phyloP scores from a whole-genome alignment of 2,797 vertebrate genomes.

The Zonotrichia albicollis region DNA sequence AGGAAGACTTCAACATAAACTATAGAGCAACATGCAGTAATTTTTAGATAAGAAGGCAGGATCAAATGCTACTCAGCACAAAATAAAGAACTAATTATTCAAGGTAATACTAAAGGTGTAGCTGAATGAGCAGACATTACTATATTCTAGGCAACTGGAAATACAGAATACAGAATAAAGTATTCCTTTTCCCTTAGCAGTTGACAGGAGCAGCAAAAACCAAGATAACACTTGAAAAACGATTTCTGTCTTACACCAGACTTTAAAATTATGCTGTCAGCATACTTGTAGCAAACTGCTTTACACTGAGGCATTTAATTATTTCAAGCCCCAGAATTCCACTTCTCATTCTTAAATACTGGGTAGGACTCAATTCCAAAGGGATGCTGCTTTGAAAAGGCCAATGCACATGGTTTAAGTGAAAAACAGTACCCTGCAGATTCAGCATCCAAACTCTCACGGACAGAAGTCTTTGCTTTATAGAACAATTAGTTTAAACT shows the following conservation, averaged over 20 bases:
- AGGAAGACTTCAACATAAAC: background rate
- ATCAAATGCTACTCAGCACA: background rate
- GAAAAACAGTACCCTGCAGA: background rate
- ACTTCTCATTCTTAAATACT: background rate
- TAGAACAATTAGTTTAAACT: background rate
- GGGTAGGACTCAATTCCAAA: background rate
- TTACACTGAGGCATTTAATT: background rate
- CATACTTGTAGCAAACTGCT: background rate
- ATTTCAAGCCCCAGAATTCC: background rate
- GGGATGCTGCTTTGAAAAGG: background rate
- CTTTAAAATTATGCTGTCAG: background rate
- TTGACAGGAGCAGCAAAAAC: background rate
- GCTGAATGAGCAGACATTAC: background rate
- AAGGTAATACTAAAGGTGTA: background rate
- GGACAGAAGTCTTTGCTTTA: background rate
- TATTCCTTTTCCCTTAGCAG: background rate
- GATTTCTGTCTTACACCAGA: background rate
- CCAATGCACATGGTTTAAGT: background rate
- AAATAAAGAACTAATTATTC: background rate
- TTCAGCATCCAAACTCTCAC: background rate
- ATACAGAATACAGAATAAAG: background rate
- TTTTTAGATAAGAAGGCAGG: background rate
- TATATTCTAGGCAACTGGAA: background rate
- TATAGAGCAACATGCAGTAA: background rate
- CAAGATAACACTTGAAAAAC: background rate